These are phyloP conservation scores for Rissa tridactyla DNA, from an alignment of 2,113 vertebrate species.

Conservation along the genomic window DNA sequence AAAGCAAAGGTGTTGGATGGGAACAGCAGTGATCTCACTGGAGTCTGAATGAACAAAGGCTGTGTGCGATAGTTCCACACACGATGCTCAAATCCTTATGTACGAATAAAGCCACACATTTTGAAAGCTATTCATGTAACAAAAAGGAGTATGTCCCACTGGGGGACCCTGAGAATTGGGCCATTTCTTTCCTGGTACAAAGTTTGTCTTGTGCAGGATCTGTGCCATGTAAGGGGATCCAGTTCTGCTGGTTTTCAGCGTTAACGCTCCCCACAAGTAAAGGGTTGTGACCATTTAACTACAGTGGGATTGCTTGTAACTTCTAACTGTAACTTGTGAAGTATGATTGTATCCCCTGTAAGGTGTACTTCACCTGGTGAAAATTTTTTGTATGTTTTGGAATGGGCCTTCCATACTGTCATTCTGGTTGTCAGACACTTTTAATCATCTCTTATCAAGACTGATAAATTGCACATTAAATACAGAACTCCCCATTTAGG, in stretches of 20 bases:
- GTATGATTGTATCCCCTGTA: neutral
- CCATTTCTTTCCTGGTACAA: neutral
- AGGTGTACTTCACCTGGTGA: neutral
- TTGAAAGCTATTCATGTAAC: neutral
- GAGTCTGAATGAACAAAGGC: neutral
- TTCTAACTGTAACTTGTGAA: neutral
- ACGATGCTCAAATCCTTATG: neutral
- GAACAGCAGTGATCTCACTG: neutral
- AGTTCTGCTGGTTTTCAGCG: neutral
- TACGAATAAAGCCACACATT: neutral
- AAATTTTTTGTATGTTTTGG: neutral
- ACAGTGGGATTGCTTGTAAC: neutral
- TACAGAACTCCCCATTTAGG: neutral
- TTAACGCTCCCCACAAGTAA: neutral
- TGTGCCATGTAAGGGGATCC: neutral
- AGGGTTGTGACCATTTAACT: neutral
- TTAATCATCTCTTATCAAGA: neutral
- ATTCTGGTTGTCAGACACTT: neutral
- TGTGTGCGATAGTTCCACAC: neutral
- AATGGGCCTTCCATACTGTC: neutral
- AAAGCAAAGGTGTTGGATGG: neutral
- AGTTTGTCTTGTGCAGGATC: neutral
- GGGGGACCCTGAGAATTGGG: neutral
- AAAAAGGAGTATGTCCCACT: neutral
- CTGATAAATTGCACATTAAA: neutral